Base-by-base conservation (phyloP, 2,113 vertebrate species). In the Rousettus leschenaultii region DNA sequence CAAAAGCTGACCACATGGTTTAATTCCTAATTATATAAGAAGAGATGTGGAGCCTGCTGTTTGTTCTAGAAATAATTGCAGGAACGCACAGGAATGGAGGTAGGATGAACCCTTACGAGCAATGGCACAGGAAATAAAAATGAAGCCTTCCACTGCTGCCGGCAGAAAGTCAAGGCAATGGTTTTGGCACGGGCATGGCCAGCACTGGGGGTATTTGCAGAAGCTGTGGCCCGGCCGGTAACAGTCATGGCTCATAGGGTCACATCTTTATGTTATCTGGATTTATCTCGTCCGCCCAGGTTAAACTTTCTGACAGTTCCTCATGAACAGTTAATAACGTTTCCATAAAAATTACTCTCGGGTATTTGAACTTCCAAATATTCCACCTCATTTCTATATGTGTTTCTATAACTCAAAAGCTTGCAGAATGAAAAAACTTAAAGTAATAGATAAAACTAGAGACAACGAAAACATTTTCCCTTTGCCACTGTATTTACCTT, bases 401-500 rank as follows among this genome's bases (percentile, higher is more conserved):
- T 70, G 85, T 15, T 65, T 66, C 68, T 40, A 86, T 19, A 88
- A 51, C 45, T 68, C 40, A 70, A 75, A 89, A 70, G 21, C 11
- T 66, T 78, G 2, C 26, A 91, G 16, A 82, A 66, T n/a, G 18
- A 40, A 87, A 87, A 89, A 63, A n/a, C 16, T 57, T 55, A 10
- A 73, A 66, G 33, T 38, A 53, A 22, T 26, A 68, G 74, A 51
- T 73, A 83, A 65, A 89, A 40, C n/a, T 24, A 24, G 1, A 83
- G 51, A 65, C 77, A 63, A 63, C 16, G 26, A 73, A 53, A 87
- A 70, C 11, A 80, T 40, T 86, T 95, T 38, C 51, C 9, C 35
- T 83, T 51, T 78, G 38, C 53, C n/a, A 1, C 51, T 57, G 57
- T n/a, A 10, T 65, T 95, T 97, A 98, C 98, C 98, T 98, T 98